Percentiles rank a stretch among this genome's conserved stretches.
These are phyloP conservation scores for Drosophila niveifrons DNA, from an alignment of 2,888 invertebrate species.

Conservation along the genomic window DNA sequence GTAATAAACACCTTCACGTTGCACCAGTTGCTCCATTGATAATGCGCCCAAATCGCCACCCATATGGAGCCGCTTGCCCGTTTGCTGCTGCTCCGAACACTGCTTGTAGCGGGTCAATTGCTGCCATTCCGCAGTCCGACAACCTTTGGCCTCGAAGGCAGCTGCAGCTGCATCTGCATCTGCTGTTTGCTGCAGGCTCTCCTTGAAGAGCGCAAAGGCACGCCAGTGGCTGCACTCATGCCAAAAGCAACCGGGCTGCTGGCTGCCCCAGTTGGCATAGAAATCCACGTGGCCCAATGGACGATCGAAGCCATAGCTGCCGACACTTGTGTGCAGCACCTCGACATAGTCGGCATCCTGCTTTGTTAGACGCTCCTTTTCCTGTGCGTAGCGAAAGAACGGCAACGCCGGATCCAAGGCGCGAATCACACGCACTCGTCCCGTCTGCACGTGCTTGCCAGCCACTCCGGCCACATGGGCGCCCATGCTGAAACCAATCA, in stretches of 20 bases:
- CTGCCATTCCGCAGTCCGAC: conserved; percentile 68
- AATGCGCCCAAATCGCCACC: conserved; percentile 72
- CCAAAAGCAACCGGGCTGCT: conserved; percentile 88
- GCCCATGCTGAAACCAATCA: conserved; percentile 87
- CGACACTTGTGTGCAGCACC: conserved; percentile 89
- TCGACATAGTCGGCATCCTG: conserved; percentile 90
- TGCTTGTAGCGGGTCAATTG: conserved; percentile 69
- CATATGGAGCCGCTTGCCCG: conserved; percentile 55
- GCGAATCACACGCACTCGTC: conserved; percentile 79
- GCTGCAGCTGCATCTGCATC: neutral
- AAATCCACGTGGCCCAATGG: conserved; percentile 87
- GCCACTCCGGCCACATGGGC: conserved; percentile 88
- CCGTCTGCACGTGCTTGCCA: conserved; percentile 83
- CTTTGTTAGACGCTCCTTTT: conserved; percentile 86
- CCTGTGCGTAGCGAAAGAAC: conserved; percentile 76
- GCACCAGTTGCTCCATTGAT: conserved; percentile 54
- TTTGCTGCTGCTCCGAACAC: conserved; percentile 62
- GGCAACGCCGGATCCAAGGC: conserved; percentile 89
- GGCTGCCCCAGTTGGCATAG: conserved; percentile 87
- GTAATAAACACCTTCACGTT: conserved; percentile 78
- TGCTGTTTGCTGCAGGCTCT: conserved; percentile 42
- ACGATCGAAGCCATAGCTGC: conserved; percentile 83
- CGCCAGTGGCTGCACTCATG: conserved; percentile 83
- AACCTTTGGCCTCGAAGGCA: conserved; percentile 70
- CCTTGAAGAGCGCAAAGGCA: conserved; percentile 81